Percentiles rank a stretch among this genome's conserved stretches.
Conservation (phyloP, 2,888 invertebrate species). For the Aspidiotus rigidus region DNA sequence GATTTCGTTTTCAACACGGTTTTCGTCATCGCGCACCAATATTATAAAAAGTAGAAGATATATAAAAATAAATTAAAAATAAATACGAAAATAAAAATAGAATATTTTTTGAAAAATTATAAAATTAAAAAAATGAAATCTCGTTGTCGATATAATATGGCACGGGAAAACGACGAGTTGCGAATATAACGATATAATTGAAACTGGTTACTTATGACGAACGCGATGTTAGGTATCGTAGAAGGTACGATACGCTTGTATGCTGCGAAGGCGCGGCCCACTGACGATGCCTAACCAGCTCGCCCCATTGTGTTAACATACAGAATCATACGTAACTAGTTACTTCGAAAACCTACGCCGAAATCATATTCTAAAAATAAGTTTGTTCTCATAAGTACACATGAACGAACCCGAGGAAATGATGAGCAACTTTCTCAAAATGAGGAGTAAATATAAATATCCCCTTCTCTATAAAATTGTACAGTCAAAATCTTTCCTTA, state of each 20-base stretch:
- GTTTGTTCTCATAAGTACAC: background rate
- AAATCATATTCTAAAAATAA: constrained; percentile 26
- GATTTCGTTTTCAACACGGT: constrained; percentile 3
- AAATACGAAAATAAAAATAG: background rate
- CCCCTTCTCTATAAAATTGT: too few relatives aligned
- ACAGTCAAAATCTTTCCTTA: too few relatives aligned
- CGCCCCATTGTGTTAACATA: constrained; percentile 21
- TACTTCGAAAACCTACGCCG: constrained; percentile 23
- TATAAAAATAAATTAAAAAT: constrained; percentile 3
- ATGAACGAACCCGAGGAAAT: too few relatives aligned
- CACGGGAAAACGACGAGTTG: constrained; percentile 22
- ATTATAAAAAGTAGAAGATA: background rate
- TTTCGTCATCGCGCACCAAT: background rate
- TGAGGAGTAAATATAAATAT: too few relatives aligned
- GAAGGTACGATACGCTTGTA: background rate
- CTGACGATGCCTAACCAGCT: constrained; percentile 10
- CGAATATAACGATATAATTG: constrained; percentile 22
- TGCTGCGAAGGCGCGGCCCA: constrained; percentile 31
- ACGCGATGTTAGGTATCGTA: background rate
- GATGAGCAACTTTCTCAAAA: too few relatives aligned
- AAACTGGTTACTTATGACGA: constrained; percentile 17
- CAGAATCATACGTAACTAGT: constrained; percentile 8
- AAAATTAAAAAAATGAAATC: constrained; percentile 6
- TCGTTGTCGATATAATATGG: constrained; percentile 8
- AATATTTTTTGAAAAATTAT: constrained; percentile 6